Conservation (phyloP, 53 echinoderm and acorn worm genomes). For the Pentamera pediparva region DNA sequence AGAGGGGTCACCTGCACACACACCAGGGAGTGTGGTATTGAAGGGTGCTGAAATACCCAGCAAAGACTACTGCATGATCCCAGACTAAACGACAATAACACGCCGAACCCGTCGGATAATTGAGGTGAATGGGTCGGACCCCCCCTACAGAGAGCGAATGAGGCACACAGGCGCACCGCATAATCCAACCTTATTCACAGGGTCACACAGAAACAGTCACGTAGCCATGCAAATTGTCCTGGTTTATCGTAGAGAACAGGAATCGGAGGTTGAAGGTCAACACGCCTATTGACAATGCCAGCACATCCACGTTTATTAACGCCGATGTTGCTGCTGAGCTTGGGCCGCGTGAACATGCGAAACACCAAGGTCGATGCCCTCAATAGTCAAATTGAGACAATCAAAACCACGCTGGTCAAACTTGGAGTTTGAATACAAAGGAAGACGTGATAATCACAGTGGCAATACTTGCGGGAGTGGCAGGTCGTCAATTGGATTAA, state of each 20-base stretch:
- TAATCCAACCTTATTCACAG: neutral
- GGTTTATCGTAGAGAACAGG: conserved; percentile 15
- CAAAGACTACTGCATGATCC: conserved; percentile 5
- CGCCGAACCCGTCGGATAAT: neutral
- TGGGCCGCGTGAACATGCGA: neutral
- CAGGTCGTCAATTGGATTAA: neutral
- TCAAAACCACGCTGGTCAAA: neutral
- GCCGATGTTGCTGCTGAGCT: conserved; percentile 10
- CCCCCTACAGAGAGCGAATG: neutral
- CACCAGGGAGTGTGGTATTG: conserved; percentile 1
- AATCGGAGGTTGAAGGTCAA: conserved; percentile 9
- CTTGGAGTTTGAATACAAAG: neutral
- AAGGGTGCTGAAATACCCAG: neutral
- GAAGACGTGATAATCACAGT: neutral
- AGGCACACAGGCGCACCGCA: neutral
- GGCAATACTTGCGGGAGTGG: neutral
- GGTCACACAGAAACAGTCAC: neutral
- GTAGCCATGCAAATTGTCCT: neutral
- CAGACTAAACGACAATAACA: neutral
- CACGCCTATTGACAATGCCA: conserved; percentile 16
- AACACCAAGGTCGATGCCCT: conserved; percentile 2
- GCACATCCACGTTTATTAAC: neutral
- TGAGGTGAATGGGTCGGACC: neutral
- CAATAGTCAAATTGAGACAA: neutral
- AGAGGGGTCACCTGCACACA: neutral